phyloP scores from a whole-genome alignment of 2,888 invertebrate genomes.

The Eupithecia subfuscata region DNA sequence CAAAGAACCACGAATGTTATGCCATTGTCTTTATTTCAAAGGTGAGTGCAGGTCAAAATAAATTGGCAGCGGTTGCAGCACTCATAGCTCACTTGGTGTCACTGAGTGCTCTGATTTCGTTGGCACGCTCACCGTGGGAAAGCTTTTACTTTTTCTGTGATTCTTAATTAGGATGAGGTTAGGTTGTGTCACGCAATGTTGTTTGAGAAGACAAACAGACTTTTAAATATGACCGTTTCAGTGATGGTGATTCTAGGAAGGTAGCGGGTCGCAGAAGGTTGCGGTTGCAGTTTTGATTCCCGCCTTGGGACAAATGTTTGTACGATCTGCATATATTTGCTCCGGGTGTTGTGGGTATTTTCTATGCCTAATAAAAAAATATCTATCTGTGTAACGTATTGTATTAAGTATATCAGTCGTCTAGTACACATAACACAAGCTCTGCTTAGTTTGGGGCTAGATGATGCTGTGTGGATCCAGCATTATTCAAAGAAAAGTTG shows the following conservation, averaged over 20 bases:
- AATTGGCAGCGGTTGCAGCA: constrained; percentile 57
- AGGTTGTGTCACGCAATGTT: constrained; percentile 25
- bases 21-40: constrained; percentile 38
- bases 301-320: too few species aligned
- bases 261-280: too few species aligned
- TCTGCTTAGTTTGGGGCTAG: too few species aligned
- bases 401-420: too few species aligned
- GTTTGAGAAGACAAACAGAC: constrained; percentile 8
- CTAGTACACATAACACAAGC: too few species aligned
- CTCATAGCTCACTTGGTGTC: constrained; percentile 70
- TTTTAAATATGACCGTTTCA: background rate
- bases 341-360: too few species aligned
- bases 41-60: constrained; percentile 53
- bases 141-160: constrained; percentile 61
- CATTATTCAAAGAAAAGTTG: background rate
- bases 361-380: too few species aligned
- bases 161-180: constrained; percentile 60
- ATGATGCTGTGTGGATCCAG: too few species aligned
- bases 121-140: constrained; percentile 70
- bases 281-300: too few species aligned
- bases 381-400: too few species aligned
- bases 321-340: too few species aligned
- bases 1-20: constrained; percentile 51
- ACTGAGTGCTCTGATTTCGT: constrained; percentile 72
- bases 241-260: background rate